Base-by-base conservation (phyloP, 2,113 vertebrate genomes). In the Aepyceros melampus region DNA sequence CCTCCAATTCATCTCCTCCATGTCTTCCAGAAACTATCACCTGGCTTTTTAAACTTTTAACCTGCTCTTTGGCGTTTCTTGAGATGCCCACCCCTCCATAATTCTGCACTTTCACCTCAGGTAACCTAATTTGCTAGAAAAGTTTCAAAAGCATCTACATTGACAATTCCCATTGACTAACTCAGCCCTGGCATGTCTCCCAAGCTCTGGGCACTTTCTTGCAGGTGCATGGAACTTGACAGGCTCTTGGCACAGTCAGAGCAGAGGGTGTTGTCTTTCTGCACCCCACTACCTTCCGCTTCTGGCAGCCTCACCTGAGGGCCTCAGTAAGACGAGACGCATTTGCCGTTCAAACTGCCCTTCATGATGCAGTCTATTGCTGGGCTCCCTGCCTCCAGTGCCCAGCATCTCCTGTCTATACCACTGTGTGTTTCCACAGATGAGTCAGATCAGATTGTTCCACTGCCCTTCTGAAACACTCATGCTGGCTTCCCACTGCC, bases 181-280 rank as follows among this genome's bases (percentile, higher is more conserved):
- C 67, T 79, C 36, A 40, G 84, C 33, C 19, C 74, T 2, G 9
- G 11, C 43, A 0, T 9, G 9, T 45, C 89, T 64, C 58, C 82
- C 49, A 16, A 88, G 58, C 71, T 1, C 58, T 40, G 3, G 5
- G 0, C 6, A 2, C 64, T 4, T 85, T 29, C 16, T 5, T 43
- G 2, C 1, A 2, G 8, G 40, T 1, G 5, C 19, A 2, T 4
- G 5, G 27, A 36, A 29, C 51, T 19, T 21, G 16, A 14, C 36
- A 33, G 31, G 2, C 23, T 7, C 0, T 33, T 2, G 16, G 31
- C 7, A 60, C 27, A 4, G 10, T 25, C 74, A n/a, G 3, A 84
- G 27, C 76, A 15, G 58, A 60, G 3, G 62, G 7, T 4, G 0
- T 7, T 7, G 29, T 40, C 31, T 64, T 43, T 40, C 74, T 36